Percentiles rank a stretch among this genome's conserved stretches.
These are phyloP conservation scores for Anabacerthia variegaticeps DNA, from an alignment of 2,797 vertebrate species.

Conservation along the genomic window DNA sequence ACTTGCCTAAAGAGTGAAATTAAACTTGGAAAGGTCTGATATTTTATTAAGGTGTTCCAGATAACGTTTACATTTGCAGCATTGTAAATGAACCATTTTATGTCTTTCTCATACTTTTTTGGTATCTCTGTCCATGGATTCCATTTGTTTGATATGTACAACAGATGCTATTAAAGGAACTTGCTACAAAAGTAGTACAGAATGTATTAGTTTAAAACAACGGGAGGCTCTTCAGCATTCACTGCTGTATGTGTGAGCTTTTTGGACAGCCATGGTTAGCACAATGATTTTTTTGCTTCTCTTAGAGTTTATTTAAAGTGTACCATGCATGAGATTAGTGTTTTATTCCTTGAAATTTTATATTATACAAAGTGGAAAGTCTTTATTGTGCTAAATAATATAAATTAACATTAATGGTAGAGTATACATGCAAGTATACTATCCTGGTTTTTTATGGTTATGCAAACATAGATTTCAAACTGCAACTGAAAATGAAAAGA, in stretches of 20 bases:
- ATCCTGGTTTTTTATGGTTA: not conserved
- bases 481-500: not conserved
- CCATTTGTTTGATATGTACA: conserved; percentile 63
- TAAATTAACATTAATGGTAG: conserved; percentile 55
- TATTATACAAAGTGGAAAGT: conserved; percentile 58
- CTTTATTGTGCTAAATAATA: conserved; percentile 57
- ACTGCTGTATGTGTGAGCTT: conserved; percentile 20
- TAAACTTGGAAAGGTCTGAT: conserved; percentile 68
- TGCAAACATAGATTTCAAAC: not conserved
- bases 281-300: conserved; percentile 65
- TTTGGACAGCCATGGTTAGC: conserved; percentile 63
- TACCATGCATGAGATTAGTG: conserved; percentile 71
- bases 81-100: conserved; percentile 69
- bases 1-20: conserved; percentile 72
- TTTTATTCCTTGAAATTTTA: conserved; percentile 68
- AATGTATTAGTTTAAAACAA: conserved; percentile 27
- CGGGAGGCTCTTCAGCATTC: conserved; percentile 30
- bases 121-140: conserved; percentile 53
- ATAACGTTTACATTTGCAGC: conserved; percentile 70
- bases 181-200: conserved; percentile 50
- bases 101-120: conserved; percentile 67
- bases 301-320: conserved; percentile 56
- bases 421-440: conserved; percentile 20
- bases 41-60: conserved; percentile 60
- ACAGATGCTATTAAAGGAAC: conserved; percentile 61